Conservation (phyloP, 2,113 vertebrate genomes). For the Lanius ludovicianus region DNA sequence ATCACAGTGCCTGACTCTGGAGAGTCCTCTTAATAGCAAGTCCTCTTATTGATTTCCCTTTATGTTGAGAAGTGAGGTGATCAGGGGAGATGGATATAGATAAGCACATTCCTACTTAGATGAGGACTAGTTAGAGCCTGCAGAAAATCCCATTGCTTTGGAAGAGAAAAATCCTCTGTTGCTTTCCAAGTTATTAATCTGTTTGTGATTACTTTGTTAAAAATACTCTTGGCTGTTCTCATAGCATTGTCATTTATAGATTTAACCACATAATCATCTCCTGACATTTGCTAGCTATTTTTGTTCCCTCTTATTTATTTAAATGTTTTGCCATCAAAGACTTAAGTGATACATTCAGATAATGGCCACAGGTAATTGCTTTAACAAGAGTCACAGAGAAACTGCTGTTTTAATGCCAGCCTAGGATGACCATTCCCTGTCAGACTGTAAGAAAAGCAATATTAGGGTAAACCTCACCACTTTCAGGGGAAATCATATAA, state of each 20-base stretch:
- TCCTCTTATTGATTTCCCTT: constrained; percentile 34
- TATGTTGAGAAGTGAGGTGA: neutral
- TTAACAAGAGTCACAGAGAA: neutral
- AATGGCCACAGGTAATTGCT: constrained; percentile 31
- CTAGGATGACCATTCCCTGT: constrained; percentile 31
- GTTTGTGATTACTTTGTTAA: constrained; percentile 22
- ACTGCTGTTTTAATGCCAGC: constrained; percentile 28
- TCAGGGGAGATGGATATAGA: neutral
- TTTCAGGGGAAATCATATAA: constrained; percentile 66
- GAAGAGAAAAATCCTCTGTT: constrained; percentile 20
- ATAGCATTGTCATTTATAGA: neutral
- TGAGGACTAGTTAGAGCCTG: neutral
- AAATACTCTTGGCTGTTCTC: neutral
- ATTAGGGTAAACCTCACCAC: constrained; percentile 62
- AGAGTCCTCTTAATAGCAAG: constrained; percentile 18
- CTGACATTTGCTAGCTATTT: neutral
- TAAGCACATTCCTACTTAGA: constrained; percentile 1
- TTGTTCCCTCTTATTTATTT: constrained; percentile 31
- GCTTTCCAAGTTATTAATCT: constrained; percentile 6
- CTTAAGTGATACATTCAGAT: constrained; percentile 9
- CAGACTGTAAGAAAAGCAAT: constrained; percentile 46
- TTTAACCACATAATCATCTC: neutral
- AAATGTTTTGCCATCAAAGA: constrained; percentile 17
- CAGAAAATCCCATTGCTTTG: constrained; percentile 2
- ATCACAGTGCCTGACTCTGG: neutral